These are phyloP conservation scores for Prionace glauca DNA, from an alignment of 2,797 vertebrate genomes.

Conservation along the genomic window DNA sequence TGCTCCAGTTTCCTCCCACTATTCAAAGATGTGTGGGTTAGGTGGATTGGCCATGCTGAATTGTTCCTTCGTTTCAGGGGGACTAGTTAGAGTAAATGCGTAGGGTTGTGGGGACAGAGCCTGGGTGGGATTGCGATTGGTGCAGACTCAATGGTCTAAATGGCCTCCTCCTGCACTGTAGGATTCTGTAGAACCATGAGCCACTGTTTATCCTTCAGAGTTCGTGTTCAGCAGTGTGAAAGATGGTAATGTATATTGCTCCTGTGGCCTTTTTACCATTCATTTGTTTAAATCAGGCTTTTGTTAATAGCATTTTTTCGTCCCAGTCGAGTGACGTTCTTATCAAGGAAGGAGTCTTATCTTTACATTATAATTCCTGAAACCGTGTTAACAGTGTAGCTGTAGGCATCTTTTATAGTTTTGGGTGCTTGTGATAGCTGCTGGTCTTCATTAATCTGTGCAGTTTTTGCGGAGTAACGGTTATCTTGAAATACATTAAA, in stretches of 20 bases:
- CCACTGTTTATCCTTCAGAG: background rate
- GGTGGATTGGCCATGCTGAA: no score
- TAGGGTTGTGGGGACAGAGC: no score
- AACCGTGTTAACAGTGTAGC: background rate
- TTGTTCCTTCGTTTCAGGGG: no score
- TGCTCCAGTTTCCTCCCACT: no score
- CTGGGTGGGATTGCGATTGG: no score
- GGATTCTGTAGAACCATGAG: background rate
- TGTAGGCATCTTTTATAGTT: background rate
- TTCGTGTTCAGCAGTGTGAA: background rate
- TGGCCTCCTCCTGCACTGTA: no score
- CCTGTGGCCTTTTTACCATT: no score
- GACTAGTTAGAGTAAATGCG: no score
- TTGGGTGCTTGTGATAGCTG: background rate
- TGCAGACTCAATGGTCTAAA: no score
- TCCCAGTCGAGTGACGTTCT: background rate
- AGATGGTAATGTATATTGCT: background rate
- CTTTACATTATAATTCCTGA: slow-evolving; percentile 24
- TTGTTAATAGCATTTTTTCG: background rate
- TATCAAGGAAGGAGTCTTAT: background rate
- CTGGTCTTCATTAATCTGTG: slow-evolving; percentile 18
- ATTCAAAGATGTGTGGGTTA: no score
- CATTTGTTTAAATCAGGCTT: background rate
- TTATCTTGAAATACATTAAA: slow-evolving; percentile 29
- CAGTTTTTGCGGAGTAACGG: background rate